These are phyloP conservation scores for Odontothrips loti DNA, from an alignment of 2,888 invertebrate species.

Conservation along the genomic window DNA sequence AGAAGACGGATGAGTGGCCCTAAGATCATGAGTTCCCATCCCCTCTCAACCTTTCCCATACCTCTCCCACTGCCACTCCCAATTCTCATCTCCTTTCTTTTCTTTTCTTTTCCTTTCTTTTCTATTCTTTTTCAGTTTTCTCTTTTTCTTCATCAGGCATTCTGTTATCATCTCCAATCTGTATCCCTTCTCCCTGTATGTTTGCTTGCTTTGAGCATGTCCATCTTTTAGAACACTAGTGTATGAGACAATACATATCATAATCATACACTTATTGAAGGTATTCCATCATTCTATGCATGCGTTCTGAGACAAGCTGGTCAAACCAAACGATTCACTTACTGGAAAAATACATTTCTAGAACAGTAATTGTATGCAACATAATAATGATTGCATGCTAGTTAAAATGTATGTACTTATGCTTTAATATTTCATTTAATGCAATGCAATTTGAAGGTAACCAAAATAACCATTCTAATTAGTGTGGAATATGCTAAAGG, in stretches of 20 bases:
- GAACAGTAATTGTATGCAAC: constrained; percentile 25
- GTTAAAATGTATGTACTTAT: not conserved
- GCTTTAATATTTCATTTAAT: not conserved
- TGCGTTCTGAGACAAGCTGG: not conserved
- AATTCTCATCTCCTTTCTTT: not conserved
- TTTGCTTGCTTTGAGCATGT: constrained; percentile 27
- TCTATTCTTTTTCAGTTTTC: constrained; percentile 25
- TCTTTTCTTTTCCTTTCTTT: not conserved
- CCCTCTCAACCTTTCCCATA: constrained; percentile 28
- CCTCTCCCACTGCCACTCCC: constrained; percentile 22
- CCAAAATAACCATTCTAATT: not conserved
- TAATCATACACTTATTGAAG: no score
- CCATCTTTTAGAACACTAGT: constrained; percentile 22
- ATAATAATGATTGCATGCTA: no score
- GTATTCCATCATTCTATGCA: not conserved
- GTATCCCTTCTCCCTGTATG: constrained; percentile 28
- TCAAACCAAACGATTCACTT: not conserved
- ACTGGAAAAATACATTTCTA: not conserved
- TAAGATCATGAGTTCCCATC: constrained; percentile 30
- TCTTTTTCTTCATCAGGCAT: constrained; percentile 24
- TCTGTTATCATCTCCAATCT: no score
- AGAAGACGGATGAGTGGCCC: constrained; percentile 30
- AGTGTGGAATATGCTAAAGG: no score
- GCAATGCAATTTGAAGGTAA: not conserved
- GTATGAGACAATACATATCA: constrained; percentile 28